phyloP scores from a whole-genome alignment of 92 coral and sea anemone genomes.

The Porites divaricata region DNA sequence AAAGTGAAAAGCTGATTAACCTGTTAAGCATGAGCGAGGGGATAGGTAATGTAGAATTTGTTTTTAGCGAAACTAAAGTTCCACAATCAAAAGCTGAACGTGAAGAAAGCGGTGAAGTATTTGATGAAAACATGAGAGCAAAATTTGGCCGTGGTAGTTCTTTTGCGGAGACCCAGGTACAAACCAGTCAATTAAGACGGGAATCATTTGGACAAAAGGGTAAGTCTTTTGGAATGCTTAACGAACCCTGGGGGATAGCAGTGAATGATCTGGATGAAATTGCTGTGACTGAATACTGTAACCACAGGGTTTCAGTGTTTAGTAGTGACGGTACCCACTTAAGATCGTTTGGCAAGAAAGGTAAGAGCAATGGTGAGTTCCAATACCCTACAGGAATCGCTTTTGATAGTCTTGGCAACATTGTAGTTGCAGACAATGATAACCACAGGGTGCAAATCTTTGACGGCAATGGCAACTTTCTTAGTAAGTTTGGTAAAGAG shows the following conservation, averaged over 20 bases:
- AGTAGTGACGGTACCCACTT: background rate
- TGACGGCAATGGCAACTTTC: background rate
- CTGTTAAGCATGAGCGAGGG: too few species aligned
- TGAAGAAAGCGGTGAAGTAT: too few species aligned
- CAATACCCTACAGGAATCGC: background rate
- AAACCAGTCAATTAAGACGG: background rate
- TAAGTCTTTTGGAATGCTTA: too few species aligned
- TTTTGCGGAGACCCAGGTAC: background rate
- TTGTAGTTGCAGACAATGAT: background rate
- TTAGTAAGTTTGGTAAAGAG: background rate
- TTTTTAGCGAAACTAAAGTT: too few species aligned
- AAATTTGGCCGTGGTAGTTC: too few species aligned
- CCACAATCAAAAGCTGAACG: too few species aligned
- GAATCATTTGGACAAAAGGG: too few species aligned
- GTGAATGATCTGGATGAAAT: background rate
- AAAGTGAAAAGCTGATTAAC: too few species aligned
- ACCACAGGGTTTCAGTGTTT: background rate
- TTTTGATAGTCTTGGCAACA: background rate
- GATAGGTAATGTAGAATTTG: too few species aligned
- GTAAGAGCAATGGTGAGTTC: background rate
- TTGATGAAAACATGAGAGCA: too few species aligned
- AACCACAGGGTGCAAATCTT: background rate
- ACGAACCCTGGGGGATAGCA: background rate
- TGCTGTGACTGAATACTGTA: background rate
- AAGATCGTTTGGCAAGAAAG: background rate